Evolutionary conservation across 1,140 invertebrate species (phyloP), one percentile per base, ranked within the genome.

Genomic region (Drosophila aff.): DNA sequence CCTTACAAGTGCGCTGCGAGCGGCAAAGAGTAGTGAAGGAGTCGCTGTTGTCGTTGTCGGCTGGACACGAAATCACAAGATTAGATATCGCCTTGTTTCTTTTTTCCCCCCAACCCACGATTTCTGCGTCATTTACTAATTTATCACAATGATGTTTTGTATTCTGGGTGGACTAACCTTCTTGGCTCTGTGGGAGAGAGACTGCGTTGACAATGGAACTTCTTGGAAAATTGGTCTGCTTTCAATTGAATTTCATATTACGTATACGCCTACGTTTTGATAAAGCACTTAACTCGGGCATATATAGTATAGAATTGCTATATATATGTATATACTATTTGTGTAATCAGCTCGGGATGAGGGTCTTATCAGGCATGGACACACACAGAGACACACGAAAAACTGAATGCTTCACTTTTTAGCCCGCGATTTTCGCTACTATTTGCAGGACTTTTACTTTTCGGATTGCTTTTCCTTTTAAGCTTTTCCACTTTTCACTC

Each of bases 111-210:
- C 31, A 28, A 7, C 6, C 10, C 18, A 3, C 15, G 40, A 58
- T 66, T 68, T 80, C 81, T 89, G 84, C 84, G 84, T 90, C 84
- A 89, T 90, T 84, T 84, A 90, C 81, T 63, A 81, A 89, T 79
- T 76, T 90, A 84, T 89, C 81, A 84, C 55, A 68, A 79, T 84
- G 79, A 83, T 82, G 79, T 71, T 68, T 64, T 38, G 65, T 38
- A 50, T 44, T 16, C 26, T 36, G 21, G 33, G 15, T 52, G 18
- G 52, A 81, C 84, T 87, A 82, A 87, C 84, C 82, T 69, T 69
- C 6, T 46, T 28, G 18, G 21, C 61, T 38, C 23, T 38, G 16
- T 21, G 26, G 9, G 4, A 38, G 8, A 38, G 18, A 36, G 28
- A n/a, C 15, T 13, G 11, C 9, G 21, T 46, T 44, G 31, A 33